Evolutionary conservation across 92 coral and sea anemone species (phyloP).

Genomic region (Pocillopora grandis): DNA sequence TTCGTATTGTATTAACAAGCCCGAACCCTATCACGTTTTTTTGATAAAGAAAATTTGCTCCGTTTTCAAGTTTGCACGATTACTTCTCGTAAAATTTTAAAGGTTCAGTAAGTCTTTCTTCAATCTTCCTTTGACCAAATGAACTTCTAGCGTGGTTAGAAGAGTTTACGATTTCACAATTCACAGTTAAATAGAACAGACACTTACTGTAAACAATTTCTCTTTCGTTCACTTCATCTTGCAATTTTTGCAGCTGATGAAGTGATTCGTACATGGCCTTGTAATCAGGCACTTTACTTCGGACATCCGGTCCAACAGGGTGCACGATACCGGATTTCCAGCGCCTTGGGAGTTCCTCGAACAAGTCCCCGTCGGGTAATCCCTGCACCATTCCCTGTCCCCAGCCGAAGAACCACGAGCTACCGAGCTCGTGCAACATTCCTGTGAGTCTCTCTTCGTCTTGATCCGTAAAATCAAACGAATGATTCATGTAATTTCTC

Average conservation of each 20-base stretch:
- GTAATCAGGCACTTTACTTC: constrained; percentile 22
- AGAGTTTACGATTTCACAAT: not conserved
- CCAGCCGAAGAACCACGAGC: constrained; percentile 44
- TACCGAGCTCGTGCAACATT: constrained; percentile 49
- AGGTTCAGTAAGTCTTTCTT: too few relatives aligned
- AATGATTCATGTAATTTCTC: constrained; percentile 32
- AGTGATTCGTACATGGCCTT: constrained; percentile 39
- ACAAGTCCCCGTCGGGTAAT: constrained; percentile 28
- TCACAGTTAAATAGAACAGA: not conserved
- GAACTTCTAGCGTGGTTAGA: not conserved
- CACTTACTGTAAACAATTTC: constrained; percentile 55
- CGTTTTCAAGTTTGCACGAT: too few relatives aligned
- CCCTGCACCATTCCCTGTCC: constrained; percentile 35
- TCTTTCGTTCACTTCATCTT: constrained; percentile 34
- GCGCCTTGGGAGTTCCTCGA: constrained; percentile 46
- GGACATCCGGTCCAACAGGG: constrained; percentile 34
- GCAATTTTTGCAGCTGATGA: constrained; percentile 35
- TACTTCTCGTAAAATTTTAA: too few relatives aligned
- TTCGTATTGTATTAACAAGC: too few relatives aligned
- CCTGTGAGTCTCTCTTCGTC: constrained; percentile 42
- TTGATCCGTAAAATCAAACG: constrained; percentile 34
- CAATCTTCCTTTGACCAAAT: too few relatives aligned
- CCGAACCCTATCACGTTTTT: too few relatives aligned
- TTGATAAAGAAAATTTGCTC: too few relatives aligned
- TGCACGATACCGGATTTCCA: constrained; percentile 52